Evolutionary conservation across 2,797 vertebrate genomes (phyloP).

Genomic region (Apogon hyalosoma): DNA sequence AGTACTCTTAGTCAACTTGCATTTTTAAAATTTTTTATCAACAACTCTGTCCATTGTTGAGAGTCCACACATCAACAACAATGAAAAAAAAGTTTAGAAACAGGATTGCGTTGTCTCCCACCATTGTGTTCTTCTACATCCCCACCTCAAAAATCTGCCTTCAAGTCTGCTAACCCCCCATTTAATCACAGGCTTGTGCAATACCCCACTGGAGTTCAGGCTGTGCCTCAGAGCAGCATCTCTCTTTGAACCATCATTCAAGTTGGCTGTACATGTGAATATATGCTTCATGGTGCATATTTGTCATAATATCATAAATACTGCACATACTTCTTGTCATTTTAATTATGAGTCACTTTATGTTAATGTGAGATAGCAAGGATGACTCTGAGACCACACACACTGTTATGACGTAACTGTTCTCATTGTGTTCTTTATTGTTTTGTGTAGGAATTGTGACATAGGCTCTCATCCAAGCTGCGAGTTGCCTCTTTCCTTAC

Average conservation of each 20-base stretch:
- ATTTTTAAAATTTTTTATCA: slow-evolving; percentile 17
- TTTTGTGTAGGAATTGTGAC: slow-evolving; percentile 17
- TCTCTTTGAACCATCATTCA: slow-evolving; percentile 22
- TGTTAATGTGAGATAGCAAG: slow-evolving; percentile 12
- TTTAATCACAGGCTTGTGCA: slow-evolving; percentile 26
- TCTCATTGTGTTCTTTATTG: slow-evolving; percentile 26
- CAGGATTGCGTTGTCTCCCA: neutral
- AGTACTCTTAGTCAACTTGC: slow-evolving; percentile 1
- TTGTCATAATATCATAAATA: slow-evolving; percentile 23
- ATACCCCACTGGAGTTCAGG: slow-evolving; percentile 14
- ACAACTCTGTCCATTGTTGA: slow-evolving; percentile 15
- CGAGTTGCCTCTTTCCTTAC: neutral
- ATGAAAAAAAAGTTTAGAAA: slow-evolving; percentile 19
- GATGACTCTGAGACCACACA: slow-evolving; percentile 44
- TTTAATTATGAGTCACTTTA: slow-evolving; percentile 34
- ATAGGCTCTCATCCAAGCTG: slow-evolving; percentile 7
- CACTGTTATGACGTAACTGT: slow-evolving; percentile 1
- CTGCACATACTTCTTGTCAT: slow-evolving; percentile 13
- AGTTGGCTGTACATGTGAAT: slow-evolving; percentile 10
- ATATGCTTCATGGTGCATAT: neutral
- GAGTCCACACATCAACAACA: slow-evolving; percentile 5
- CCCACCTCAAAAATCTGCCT: slow-evolving; percentile 34
- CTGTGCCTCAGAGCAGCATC: slow-evolving; percentile 3
- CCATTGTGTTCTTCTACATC: slow-evolving; percentile 14
- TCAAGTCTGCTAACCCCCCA: slow-evolving; percentile 32